Evolutionary conservation across 2,797 vertebrate genomes (phyloP).

Genomic region (Aphelocoma californica): DNA sequence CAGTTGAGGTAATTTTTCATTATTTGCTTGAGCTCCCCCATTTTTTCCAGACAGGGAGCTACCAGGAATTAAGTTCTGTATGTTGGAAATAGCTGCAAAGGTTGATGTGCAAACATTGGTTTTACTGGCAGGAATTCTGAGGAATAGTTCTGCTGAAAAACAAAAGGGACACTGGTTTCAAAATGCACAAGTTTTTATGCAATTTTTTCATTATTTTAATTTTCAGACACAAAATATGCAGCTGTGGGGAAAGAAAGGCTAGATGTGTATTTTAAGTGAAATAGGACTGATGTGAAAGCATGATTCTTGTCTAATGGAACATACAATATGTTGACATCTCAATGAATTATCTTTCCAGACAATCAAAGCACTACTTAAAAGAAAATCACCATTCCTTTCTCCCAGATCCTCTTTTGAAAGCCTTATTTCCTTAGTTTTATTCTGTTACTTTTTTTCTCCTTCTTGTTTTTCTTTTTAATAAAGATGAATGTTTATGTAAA

Average conservation of each 20-base stretch:
- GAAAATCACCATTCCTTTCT: conserved; percentile 6
- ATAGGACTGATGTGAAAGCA: neutral
- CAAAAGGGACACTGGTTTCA: neutral
- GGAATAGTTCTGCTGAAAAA: neutral
- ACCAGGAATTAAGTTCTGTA: neutral
- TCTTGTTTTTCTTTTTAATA: conserved; percentile 40
- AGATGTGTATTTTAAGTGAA: neutral
- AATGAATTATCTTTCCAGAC: neutral
- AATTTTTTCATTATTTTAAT: neutral
- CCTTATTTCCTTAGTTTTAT: conserved; percentile 31
- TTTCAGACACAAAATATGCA: neutral
- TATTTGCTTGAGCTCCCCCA: neutral
- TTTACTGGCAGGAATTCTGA: neutral
- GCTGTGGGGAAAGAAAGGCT: neutral
- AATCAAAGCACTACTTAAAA: neutral
- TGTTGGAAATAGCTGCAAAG: neutral
- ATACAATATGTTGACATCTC: neutral
- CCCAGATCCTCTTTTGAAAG: conserved; percentile 8
- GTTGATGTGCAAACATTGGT: neutral
- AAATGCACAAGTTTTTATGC: neutral
- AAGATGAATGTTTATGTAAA: conserved; percentile 52
- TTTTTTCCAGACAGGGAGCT: neutral
- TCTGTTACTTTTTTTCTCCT: conserved; percentile 48
- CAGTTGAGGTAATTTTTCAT: neutral
- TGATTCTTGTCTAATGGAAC: neutral